Conservation (phyloP, 2,797 vertebrate species). For the Helicolenus hilgendorfi region DNA sequence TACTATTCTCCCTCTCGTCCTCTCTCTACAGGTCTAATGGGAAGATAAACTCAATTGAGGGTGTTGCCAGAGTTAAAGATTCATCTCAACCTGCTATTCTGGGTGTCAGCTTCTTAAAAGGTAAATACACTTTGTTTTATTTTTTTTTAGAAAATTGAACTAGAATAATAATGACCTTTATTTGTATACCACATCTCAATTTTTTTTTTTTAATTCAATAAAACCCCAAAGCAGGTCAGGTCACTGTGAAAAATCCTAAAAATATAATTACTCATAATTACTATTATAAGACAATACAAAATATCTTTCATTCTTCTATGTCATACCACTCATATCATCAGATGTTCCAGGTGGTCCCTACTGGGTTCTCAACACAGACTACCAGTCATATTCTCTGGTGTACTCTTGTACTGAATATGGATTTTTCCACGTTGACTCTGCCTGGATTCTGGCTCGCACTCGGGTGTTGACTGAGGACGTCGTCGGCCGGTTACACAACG, state of each 20-base stretch:
- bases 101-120: slow-evolving; percentile 84
- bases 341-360: slow-evolving; percentile 86
- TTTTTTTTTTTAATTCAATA: too few relatives aligned
- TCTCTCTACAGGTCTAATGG: slow-evolving; percentile 80
- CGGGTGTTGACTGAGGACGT: slow-evolving; percentile 78
- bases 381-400: slow-evolving; percentile 88
- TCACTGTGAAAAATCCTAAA: too few relatives aligned
- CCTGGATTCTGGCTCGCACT: slow-evolving; percentile 91
- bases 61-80: slow-evolving; percentile 83
- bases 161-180: too few relatives aligned
- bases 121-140: slow-evolving; percentile 53
- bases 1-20: neutral
- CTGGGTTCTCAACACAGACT: slow-evolving; percentile 91
- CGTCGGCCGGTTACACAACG: slow-evolving; percentile 73
- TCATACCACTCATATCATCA: slow-evolving; percentile 36
- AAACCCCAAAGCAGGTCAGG: too few relatives aligned
- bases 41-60: slow-evolving; percentile 80
- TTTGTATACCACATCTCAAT: too few relatives aligned
- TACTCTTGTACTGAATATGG: slow-evolving; percentile 90
- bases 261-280: too few relatives aligned
- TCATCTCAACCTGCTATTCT: slow-evolving; percentile 86
- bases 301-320: neutral
- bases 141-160: neutral
- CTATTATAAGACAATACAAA: too few relatives aligned
- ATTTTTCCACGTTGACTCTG: slow-evolving; percentile 87